A percentile compares a stretch with the other conserved stretches of the same genome.
These are phyloP conservation scores for Odontomachus brunneus DNA, from an alignment of 1,140 invertebrate species.

Conservation along the genomic window DNA sequence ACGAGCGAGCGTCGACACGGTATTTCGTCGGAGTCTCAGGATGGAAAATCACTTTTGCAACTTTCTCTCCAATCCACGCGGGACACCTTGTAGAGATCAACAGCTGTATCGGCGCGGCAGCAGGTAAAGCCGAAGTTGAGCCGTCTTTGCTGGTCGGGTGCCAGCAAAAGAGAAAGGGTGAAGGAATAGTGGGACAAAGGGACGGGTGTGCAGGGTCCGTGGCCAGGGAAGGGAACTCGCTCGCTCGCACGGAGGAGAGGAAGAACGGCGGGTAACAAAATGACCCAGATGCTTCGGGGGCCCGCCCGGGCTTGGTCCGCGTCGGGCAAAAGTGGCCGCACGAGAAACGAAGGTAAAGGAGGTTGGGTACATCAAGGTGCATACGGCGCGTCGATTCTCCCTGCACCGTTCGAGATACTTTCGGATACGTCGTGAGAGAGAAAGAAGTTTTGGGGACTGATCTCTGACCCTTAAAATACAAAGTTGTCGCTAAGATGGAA, in stretches of 20 bases:
- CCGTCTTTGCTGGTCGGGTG: constrained; percentile 65
- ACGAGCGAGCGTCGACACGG: not conserved
- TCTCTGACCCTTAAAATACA: constrained; percentile 4
- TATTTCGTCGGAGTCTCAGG: too few relatives aligned
- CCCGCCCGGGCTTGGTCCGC: constrained; percentile 56
- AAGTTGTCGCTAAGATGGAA: too few relatives aligned
- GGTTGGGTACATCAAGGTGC: constrained; percentile 47
- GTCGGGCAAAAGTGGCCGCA: constrained; percentile 43
- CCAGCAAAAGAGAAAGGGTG: constrained; percentile 52
- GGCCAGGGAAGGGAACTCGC: constrained; percentile 34
- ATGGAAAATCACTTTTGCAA: not conserved
- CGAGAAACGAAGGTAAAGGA: constrained; percentile 59
- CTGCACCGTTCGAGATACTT: constrained; percentile 36
- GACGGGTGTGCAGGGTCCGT: constrained; percentile 65
- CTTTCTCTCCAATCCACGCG: constrained; percentile 52
- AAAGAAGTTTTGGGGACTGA: constrained; percentile 12
- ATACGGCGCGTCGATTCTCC: constrained; percentile 37
- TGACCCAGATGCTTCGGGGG: constrained; percentile 72
- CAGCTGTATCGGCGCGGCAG: constrained; percentile 66
- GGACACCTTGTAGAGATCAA: constrained; percentile 69
- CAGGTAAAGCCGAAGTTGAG: constrained; percentile 67
- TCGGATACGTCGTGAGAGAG: not conserved
- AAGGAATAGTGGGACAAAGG: constrained; percentile 71
- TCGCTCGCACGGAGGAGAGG: constrained; percentile 13
- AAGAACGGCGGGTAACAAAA: constrained; percentile 48